These are phyloP conservation scores for human (Homo sapiens) DNA, from an alignment of 2,113 vertebrate genomes.

Conservation along the genomic window GRCh38 chr5:79614501-79615000, in stretches of 20 bases:
- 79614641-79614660: background rate
- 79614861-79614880: conserved; percentile 39
- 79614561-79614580: conserved; percentile 7
- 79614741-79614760: background rate
- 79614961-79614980: background rate
- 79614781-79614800: conserved; percentile 18
- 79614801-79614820: background rate
- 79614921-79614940: background rate
- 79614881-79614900: background rate
- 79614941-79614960: background rate
- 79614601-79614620: background rate
- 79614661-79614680: background rate
- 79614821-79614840: conserved; percentile 12
- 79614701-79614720: conserved; percentile 4
- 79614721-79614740: background rate
- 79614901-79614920: conserved; percentile 33
- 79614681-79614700: conserved; percentile 11
- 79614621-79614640: too few relatives aligned
- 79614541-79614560: background rate
- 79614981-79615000: background rate
- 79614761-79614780: background rate
- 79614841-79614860: conserved; percentile 32
- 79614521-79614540: background rate
- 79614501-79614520: background rate
- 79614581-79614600: conserved; percentile 24